A percentile compares a stretch with the other conserved stretches of the same genome.
Evolutionary conservation across 2,113 vertebrate species (phyloP).

Genomic region (Nycticebus coucang): DNA sequence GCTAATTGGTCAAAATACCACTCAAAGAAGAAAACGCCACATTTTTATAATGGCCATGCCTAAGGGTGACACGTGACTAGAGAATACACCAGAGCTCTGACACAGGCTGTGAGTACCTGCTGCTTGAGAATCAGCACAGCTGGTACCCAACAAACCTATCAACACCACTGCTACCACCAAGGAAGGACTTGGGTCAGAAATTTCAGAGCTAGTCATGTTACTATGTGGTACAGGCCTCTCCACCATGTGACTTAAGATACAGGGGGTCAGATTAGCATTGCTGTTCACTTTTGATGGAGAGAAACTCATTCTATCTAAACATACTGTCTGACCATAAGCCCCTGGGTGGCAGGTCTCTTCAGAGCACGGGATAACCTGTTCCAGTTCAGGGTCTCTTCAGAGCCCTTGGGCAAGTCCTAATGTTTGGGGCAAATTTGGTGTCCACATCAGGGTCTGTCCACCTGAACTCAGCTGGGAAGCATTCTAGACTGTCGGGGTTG

Average conservation of each 20-base stretch:
- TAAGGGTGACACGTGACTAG: fast-evolving
- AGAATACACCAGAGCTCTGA: fast-evolving
- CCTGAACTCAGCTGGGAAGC: background rate
- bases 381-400: background rate
- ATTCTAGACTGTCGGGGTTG: background rate
- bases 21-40: background rate
- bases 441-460: background rate
- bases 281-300: background rate
- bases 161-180: background rate
- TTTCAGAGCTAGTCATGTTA: background rate
- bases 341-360: background rate
- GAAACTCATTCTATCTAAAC: background rate
- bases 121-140: background rate
- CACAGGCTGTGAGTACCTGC: background rate
- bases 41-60: background rate
- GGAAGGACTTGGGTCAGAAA: background rate
- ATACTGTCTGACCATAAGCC: background rate
- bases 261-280: background rate
- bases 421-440: fast-evolving
- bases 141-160: slow-evolving; percentile 12
- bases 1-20: background rate
- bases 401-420: fast-evolving
- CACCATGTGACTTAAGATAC: background rate
- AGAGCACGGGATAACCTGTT: background rate
- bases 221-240: background rate